Conservation (phyloP, 1,140 invertebrate genomes). For the Bacillus rossius region DNA sequence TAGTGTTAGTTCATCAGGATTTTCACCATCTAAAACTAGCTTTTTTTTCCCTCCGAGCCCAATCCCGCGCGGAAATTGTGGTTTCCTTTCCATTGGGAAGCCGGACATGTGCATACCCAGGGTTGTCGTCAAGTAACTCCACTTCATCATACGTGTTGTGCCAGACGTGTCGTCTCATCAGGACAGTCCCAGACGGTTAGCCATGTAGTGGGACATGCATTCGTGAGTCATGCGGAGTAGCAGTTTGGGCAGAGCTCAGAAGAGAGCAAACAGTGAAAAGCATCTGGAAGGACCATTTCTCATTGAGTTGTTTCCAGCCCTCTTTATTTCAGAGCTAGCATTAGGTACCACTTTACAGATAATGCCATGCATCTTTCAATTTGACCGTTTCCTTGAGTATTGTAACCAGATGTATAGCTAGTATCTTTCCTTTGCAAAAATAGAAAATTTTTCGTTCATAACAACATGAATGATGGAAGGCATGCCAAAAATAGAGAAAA, state of each 20-base stretch:
- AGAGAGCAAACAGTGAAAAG: not conserved
- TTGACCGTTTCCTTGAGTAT: not conserved
- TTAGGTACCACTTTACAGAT: not conserved
- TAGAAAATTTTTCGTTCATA: not conserved
- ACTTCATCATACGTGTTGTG: conserved; percentile 10
- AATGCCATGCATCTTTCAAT: not conserved
- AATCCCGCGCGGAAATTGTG: conserved; percentile 12
- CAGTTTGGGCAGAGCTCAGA: too few species aligned
- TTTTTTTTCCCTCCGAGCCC: conserved; percentile 1
- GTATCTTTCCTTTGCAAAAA: conserved; percentile 2
- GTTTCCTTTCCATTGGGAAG: conserved; percentile 9
- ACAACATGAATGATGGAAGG: too few species aligned
- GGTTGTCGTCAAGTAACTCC: conserved; percentile 18
- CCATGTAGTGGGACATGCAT: too few species aligned
- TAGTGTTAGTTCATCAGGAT: too few species aligned
- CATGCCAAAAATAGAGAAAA: conserved; percentile 9
- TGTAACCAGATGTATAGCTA: not conserved
- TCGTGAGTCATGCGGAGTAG: too few species aligned
- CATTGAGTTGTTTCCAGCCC: not conserved
- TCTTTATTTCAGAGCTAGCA: not conserved
- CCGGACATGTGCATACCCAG: conserved; percentile 13
- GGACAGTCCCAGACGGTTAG: conserved; percentile 1
- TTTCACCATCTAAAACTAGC: too few species aligned
- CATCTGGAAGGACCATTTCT: not conserved
- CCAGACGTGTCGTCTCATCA: conserved; percentile 7